These are phyloP conservation scores for Epinephelus lanceolatus DNA, from an alignment of 2,113 vertebrate genomes.

Conservation along the genomic window DNA sequence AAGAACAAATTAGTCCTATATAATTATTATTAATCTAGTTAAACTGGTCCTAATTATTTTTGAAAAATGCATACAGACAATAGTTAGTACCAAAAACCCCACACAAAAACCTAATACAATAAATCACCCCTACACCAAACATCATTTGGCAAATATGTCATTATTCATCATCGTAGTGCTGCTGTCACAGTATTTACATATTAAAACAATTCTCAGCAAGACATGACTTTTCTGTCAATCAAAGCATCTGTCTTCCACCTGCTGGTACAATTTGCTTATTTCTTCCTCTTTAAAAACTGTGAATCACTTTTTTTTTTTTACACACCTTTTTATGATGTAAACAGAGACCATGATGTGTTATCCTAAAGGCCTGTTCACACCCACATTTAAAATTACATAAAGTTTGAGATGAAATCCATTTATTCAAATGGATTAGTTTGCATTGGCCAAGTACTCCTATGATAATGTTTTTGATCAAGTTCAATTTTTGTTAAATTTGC, in stretches of 20 bases:
- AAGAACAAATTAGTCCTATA: constrained; percentile 2
- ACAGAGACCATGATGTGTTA: constrained; percentile 32
- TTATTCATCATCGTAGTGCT: constrained; percentile 27
- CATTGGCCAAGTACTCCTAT: not conserved
- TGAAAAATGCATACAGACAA: constrained; percentile 38
- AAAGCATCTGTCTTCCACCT: rapidly evolving
- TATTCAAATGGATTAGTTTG: not conserved
- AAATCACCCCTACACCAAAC: constrained; percentile 52
- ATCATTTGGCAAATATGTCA: constrained; percentile 72
- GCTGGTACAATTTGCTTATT: not conserved
- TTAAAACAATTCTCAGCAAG: not conserved
- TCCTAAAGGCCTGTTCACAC: constrained; percentile 4
- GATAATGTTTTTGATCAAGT: too few species aligned
- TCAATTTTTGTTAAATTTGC: too few species aligned
- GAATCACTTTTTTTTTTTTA: not conserved
- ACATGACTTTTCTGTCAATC: not conserved
- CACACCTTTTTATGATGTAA: constrained; percentile 42
- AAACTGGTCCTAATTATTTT: constrained; percentile 18
- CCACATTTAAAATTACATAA: too few species aligned
- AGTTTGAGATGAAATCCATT: not conserved
- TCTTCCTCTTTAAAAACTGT: not conserved
- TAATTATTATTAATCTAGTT: constrained; percentile 15
- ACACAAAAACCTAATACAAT: constrained; percentile 18
- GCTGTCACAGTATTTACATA: constrained; percentile 28
- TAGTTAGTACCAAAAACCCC: constrained; percentile 52